Evolutionary conservation across 1,140 invertebrate genomes (phyloP).

Genomic region (Achroia grisella): DNA sequence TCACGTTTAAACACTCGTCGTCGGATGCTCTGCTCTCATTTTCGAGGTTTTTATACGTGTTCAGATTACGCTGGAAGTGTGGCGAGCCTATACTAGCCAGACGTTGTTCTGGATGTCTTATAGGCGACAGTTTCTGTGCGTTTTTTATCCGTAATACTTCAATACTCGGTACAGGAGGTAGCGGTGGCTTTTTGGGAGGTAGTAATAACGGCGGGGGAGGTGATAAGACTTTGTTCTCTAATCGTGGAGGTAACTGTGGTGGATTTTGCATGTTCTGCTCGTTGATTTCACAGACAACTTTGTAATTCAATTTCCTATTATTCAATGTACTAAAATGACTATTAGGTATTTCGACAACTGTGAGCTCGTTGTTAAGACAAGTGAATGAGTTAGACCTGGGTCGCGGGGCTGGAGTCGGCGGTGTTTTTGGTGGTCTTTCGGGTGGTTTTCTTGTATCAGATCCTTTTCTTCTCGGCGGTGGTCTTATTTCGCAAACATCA

Average conservation of each 20-base stretch:
- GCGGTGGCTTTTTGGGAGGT: conserved; percentile 80
- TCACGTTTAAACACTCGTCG: conserved; percentile 40
- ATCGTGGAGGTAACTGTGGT: conserved; percentile 73
- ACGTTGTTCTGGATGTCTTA: conserved; percentile 56
- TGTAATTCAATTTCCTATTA: conserved; percentile 64
- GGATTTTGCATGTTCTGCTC: conserved; percentile 42
- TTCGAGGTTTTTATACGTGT: conserved; percentile 71
- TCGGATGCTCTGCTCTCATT: conserved; percentile 51
- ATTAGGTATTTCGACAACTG: conserved; percentile 55
- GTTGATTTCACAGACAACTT: conserved; percentile 63
- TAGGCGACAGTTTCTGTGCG: conserved; percentile 52
- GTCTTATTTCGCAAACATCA: conserved; percentile 67
- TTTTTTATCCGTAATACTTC: conserved; percentile 73
- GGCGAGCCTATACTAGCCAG: conserved; percentile 76
- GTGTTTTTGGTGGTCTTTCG: conserved; percentile 77
- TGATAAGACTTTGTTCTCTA: conserved; percentile 62
- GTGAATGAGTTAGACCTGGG: conserved; percentile 74
- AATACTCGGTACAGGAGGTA: conserved; percentile 80
- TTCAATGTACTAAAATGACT: conserved; percentile 68
- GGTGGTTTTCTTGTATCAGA: conserved; percentile 67
- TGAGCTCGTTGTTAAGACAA: conserved; percentile 58
- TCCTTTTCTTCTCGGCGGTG: conserved; percentile 75
- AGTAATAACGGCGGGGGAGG: conserved; percentile 76
- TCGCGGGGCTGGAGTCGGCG: conserved; percentile 68
- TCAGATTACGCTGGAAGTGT: conserved; percentile 73